phyloP scores from a whole-genome alignment of 2,113 vertebrate genomes.

The Felis catus region F.catus_Fca126_mat1.0 CM031419.1:14922001-14922500 shows the following conservation, averaged over 20 bases:
- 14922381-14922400: too few relatives aligned
- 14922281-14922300: not conserved
- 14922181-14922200: not conserved
- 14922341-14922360: too few relatives aligned
- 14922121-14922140: not conserved
- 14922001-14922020: constrained; percentile 13
- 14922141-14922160: not conserved
- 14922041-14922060: constrained; percentile 5
- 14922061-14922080: not conserved
- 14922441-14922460: too few relatives aligned
- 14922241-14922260: not conserved
- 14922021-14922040: not conserved
- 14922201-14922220: not conserved
- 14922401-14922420: too few relatives aligned
- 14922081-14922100: constrained; percentile 43
- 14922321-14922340: too few relatives aligned
- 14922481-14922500: too few relatives aligned
- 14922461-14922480: too few relatives aligned
- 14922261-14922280: not conserved
- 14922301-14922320: too few relatives aligned
- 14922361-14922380: too few relatives aligned
- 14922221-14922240: not conserved
- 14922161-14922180: not conserved
- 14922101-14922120: not conserved
- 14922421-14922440: too few relatives aligned